These are phyloP conservation scores for Arctia plantaginis DNA, from an alignment of 2,888 invertebrate genomes.

Conservation along the genomic window DNA sequence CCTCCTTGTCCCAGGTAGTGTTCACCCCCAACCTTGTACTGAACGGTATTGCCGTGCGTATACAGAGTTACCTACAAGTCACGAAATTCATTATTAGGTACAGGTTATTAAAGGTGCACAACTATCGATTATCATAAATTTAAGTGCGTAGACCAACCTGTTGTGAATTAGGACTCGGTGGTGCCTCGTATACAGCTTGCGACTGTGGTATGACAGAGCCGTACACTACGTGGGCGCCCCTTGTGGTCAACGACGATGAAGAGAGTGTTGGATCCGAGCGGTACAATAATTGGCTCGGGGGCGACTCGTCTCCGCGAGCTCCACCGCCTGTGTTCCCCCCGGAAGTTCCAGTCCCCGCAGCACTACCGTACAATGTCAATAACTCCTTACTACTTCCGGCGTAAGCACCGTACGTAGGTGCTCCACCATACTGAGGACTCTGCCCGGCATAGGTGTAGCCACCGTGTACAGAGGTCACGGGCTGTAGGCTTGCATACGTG, in stretches of 20 bases:
- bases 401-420: conserved; percentile 56
- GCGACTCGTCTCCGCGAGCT: conserved; percentile 81
- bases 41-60: conserved; percentile 83
- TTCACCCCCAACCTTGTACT: conserved; percentile 84
- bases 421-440: conserved; percentile 70
- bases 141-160: conserved; percentile 67
- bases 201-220: conserved; percentile 78
- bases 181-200: conserved; percentile 83
- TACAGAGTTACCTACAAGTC: conserved; percentile 85
- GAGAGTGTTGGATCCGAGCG: conserved; percentile 89
- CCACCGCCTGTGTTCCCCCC: conserved; percentile 58
- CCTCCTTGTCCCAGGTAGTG: conserved; percentile 74
- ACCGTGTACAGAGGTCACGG: conserved; percentile 85
- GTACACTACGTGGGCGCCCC: conserved; percentile 83
- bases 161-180: conserved; percentile 87
- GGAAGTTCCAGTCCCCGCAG: conserved; percentile 42
- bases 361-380: conserved; percentile 72
- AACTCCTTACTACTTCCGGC: conserved; percentile 63
- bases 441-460: conserved; percentile 73
- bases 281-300: conserved; percentile 87
- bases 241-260: conserved; percentile 86
- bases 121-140: neutral
- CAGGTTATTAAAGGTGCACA: neutral
- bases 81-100: neutral
- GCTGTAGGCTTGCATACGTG: conserved; percentile 89